Percentiles rank a stretch among this genome's conserved stretches.
Conservation (phyloP, 2,888 invertebrate species). For the Melanchra persicariae region DNA sequence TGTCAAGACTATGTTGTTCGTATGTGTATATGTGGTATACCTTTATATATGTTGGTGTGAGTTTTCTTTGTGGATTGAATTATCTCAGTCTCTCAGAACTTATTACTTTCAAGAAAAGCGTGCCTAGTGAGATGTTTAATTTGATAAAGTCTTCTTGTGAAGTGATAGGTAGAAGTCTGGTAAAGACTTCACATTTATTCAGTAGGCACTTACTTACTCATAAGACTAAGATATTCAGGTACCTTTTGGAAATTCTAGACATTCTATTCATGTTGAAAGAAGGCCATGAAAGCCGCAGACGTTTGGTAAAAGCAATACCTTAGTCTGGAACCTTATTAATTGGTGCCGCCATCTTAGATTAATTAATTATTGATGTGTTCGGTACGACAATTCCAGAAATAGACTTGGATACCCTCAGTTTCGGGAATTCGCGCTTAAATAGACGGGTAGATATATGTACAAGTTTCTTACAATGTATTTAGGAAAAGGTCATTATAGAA, state of each 20-base stretch:
- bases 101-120: conserved; percentile 43
- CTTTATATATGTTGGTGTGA: conserved; percentile 10
- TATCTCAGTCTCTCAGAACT: conserved; percentile 38
- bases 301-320: conserved; percentile 9
- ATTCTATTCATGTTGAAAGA: conserved; percentile 11
- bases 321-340: not conserved
- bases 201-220: not conserved
- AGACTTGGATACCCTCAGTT: not conserved
- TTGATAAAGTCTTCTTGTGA: conserved; percentile 34
- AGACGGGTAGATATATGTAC: not conserved
- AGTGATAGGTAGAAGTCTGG: conserved; percentile 22
- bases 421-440: not conserved
- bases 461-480: not conserved
- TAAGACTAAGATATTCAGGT: not conserved
- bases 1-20: conserved; percentile 1
- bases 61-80: conserved; percentile 59
- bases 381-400: not conserved
- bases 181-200: conserved; percentile 27
- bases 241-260: conserved; percentile 15
- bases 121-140: conserved; percentile 22
- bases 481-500: no score
- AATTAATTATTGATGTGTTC: conserved; percentile 22
- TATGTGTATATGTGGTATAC: not conserved
- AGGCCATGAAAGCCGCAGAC: conserved; percentile 32
- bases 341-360: conserved; percentile 2